Evolutionary conservation across 2,888 invertebrate species (phyloP), one percentile per base, ranked within the genome.

Genomic region (Allacma fusca): DNA sequence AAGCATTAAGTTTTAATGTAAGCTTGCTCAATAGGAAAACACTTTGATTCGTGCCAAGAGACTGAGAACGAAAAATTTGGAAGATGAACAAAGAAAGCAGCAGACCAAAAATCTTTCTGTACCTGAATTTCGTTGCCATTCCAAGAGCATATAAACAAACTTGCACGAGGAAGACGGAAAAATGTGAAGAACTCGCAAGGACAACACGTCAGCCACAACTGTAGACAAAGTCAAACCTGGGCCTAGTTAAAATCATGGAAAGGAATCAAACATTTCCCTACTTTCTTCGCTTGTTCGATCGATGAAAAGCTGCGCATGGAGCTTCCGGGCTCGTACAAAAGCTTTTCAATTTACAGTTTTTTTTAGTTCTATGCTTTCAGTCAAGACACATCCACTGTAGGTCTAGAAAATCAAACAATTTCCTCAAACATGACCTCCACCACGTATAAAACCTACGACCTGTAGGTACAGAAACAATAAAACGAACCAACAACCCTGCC

Each of bases 251-350:
- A 50, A 50, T 50, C 50, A 2, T n/a, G 16, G 2, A 50, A 13
- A 50, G n/a, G 50, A 50, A 50, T 50, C 9, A 50, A 50, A 16
- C n/a, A 5, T 50, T 50, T 5, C 19, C 50, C 16, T 50, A 34
- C 50, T 50, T 16, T 50, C 5, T 50, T 50, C 50, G 1, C 16
- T 50, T 5, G 19, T 5, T 12, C 50, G 50, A 50, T 50, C 50
- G 50, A 50, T 50, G 50, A 50, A 50, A 50, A 50, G 50, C 50
- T 50, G 50, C 50, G 50, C 50, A 50, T 50, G 50, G 50, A 50
- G 9, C 50, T 50, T 50, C 50, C 50, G 50, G 50, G 19, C 16
- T 16, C 50, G 2, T 50, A 50, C 50, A 50, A 50, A 50, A 13
- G 9, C 50, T 50, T 50, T 50, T 50, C 50, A 50, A 50, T 50